phyloP scores from a whole-genome alignment of 1,140 invertebrate species.

The Acromyrmex echinatior region DNA sequence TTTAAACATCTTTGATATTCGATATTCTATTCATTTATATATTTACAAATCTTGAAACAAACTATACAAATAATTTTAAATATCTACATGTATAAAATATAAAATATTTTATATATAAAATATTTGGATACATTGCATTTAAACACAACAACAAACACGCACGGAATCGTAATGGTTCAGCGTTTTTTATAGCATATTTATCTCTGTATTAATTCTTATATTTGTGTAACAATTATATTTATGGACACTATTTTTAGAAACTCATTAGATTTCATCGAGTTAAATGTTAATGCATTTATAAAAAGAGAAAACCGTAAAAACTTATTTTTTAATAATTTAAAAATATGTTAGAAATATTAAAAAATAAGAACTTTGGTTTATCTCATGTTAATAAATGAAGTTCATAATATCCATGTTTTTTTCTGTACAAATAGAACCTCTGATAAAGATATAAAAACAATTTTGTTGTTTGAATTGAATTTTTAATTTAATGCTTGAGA shows the following conservation, averaged over 20 bases:
- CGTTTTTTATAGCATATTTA: slow-evolving; percentile 38
- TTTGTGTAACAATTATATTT: slow-evolving; percentile 23
- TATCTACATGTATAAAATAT: slow-evolving; percentile 38
- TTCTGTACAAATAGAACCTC: not conserved
- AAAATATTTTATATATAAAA: slow-evolving; percentile 54
- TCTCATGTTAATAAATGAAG: slow-evolving; percentile 28
- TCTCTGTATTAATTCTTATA: slow-evolving; percentile 30
- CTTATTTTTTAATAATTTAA: slow-evolving; percentile 26
- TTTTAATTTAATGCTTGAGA: not conserved
- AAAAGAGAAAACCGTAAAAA: slow-evolving; percentile 12
- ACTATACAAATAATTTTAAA: slow-evolving; percentile 34
- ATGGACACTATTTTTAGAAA: slow-evolving; percentile 34
- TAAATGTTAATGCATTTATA: slow-evolving; percentile 28
- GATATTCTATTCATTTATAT: slow-evolving; percentile 31
- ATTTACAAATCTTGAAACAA: not conserved
- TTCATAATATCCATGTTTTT: not conserved
- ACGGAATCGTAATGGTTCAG: not conserved
- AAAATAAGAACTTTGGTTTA: slow-evolving; percentile 28
- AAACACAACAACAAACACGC: slow-evolving; percentile 18
- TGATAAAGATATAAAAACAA: not conserved
- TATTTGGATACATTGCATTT: slow-evolving; percentile 37
- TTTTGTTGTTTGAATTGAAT: not conserved
- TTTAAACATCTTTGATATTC: slow-evolving; percentile 28
- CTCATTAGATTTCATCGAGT: slow-evolving; percentile 16
- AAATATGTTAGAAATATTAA: slow-evolving; percentile 27